Base-by-base conservation (phyloP, 1,140 invertebrate genomes). In the Zaprionus ghesquierei region DNA sequence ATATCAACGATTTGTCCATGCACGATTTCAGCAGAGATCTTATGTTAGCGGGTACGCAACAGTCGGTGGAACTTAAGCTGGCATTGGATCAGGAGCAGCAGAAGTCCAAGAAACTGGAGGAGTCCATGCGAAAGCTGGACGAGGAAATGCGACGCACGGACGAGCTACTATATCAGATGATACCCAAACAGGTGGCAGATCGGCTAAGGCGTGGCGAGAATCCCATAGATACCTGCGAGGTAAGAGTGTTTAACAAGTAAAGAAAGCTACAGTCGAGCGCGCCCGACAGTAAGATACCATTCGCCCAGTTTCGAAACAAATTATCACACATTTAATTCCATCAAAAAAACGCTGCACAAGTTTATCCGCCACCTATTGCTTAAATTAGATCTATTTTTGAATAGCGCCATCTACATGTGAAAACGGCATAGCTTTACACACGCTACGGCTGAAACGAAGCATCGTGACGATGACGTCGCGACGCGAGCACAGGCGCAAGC, bases 1-100 rank as follows among this genome's bases (percentile, higher is more conserved):
- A 98, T 89, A 98, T 99, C 81, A 99, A 99, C 90, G 98, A 99
- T 93, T 93, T 99, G 15, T 98, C 98, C 31, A 98, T 99, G 96
- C 98, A 99, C 84, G 98, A 99, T 91, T 99, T 98, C 69, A 99
- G 98, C 93, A 95, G 98, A 92, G 98, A 99, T 90, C 93, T 99
- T 15, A 98, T 99, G 94, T 93, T 99, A 64, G 98, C 98, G 13
- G 98, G 98, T 27, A 99, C 98, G 0, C 98, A 99, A 90, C 98
- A 99, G 92, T 98, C 98, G 0, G 98, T 99, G 1, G 98, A 99
- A 92, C 93, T 99, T 12, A 99, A 98, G 92, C 92, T 99, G 51
- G 98, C 98, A 0, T 92, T 99, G 15, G 98, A 99, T 92, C 98
- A 99, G 93, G 98, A 99, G 90, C 97, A 99, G 89, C 95, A 98